Base-by-base conservation (phyloP, 2,888 invertebrate species). In the Toxonevra muliebris region DNA sequence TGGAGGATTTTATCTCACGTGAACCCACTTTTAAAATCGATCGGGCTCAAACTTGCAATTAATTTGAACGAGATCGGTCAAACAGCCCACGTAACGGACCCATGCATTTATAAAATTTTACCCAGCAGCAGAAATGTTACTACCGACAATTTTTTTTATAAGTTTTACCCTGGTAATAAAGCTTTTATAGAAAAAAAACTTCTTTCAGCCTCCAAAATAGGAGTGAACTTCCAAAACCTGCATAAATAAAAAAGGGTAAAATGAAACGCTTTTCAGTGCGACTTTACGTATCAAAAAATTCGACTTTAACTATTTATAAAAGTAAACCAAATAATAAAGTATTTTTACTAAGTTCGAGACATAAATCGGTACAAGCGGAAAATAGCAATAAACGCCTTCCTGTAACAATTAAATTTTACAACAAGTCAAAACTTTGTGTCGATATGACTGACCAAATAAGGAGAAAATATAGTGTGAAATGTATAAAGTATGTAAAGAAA, bases 371-470 rank as follows among this genome's bases (percentile, higher is more conserved):
- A 19, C 71, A 73, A 76, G 72, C 74, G 69, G 70, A 75, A 64
- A 71, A 61, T 68, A 73, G 59, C 73, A 58, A 68, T 60, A 75
- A 72, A 69, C 71, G 70, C 68, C 60, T 74, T 70, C 75, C 75
- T 17, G 75, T 77, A 68, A 71, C 74, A 72, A 66, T 75, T 48
- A 40, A 48, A 48, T 77, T 74, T 76, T 78, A 77, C 70, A 78
- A 76, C 53, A 71, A 59, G 5, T 76, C 75, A 10, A 70, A 71
- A 73, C 70, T 66, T 64, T 69, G 71, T 30, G 71, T 72, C 41
- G 70, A 74, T 73, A 69, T 76, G 52, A 66, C 72, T 9, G 75
- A 77, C 69, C 76, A 79, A 74, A 77, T 79, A 75, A 75, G 76
- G 41, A 69, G 75, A 68, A 77, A 76, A 73, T 77, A 76, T 73